phyloP scores from a whole-genome alignment of 2,113 vertebrate species.

The Pluvianellus socialis region DNA sequence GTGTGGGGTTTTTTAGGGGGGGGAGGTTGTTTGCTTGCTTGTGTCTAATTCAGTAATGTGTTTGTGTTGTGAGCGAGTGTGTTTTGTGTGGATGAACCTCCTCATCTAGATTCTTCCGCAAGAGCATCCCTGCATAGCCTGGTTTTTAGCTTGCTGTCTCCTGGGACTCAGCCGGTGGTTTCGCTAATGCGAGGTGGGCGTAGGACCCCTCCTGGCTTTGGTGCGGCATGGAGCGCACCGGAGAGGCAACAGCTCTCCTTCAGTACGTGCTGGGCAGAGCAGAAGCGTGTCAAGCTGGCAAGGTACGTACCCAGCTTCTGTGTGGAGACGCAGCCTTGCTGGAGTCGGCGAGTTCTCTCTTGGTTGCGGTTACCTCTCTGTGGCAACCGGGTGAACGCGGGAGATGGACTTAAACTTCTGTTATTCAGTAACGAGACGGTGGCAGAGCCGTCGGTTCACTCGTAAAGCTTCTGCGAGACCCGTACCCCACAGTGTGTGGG shows the following conservation, averaged over 20 bases:
- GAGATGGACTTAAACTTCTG: neutral
- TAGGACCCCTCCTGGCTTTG: neutral
- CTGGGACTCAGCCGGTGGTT: neutral
- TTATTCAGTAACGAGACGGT: neutral
- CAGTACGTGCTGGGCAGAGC: neutral
- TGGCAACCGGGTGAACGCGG: neutral
- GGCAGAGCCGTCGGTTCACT: neutral
- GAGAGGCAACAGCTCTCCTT: neutral
- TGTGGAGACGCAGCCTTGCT: accelerated
- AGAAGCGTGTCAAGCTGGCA: neutral
- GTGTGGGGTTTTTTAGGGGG: neutral
- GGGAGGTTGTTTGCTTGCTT: neutral
- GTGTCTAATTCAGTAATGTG: accelerated
- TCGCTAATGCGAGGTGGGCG: accelerated
- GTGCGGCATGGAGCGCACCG: accelerated
- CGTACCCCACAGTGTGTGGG: no score
- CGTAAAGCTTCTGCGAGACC: neutral
- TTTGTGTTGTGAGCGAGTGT: neutral
- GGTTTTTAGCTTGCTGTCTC: neutral
- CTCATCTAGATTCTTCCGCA: neutral
- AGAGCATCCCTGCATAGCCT: neutral
- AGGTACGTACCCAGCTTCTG: neutral
- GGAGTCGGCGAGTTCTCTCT: neutral
- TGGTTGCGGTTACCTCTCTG: accelerated
- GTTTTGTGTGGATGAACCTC: neutral